Evolutionary conservation across 2,888 invertebrate genomes (phyloP).

Genomic region (Orchesella flavescens): DNA sequence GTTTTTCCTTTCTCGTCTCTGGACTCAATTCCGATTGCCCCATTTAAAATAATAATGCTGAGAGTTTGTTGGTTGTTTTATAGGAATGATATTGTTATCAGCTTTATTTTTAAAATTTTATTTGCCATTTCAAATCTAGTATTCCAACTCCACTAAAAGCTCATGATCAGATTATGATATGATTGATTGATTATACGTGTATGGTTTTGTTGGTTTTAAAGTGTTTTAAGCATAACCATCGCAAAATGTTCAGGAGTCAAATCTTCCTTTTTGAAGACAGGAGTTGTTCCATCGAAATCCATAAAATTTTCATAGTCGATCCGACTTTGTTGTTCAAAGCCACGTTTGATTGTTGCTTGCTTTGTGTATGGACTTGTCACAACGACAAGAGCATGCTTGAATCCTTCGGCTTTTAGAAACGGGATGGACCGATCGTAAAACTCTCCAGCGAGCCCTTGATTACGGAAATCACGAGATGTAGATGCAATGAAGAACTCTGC

Average conservation of each 20-base stretch:
- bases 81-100: no score
- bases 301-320: slow-evolving; percentile 50
- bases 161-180: no score
- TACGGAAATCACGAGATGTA: slow-evolving; percentile 42
- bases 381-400: slow-evolving; percentile 60
- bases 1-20: no score
- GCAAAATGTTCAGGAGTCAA: slow-evolving; percentile 56
- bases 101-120: no score
- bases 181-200: no score
- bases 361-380: slow-evolving; percentile 59
- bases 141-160: no score
- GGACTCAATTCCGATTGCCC: no score
- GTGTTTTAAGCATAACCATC: slow-evolving; percentile 28
- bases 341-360: slow-evolving; percentile 47
- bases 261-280: slow-evolving; percentile 38
- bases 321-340: slow-evolving; percentile 47
- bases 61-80: no score
- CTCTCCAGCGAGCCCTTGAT: slow-evolving; percentile 62
- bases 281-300: slow-evolving; percentile 59
- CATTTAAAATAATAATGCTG: no score
- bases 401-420: slow-evolving; percentile 61
- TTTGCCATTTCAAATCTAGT: no score
- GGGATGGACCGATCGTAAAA: slow-evolving; percentile 56
- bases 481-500: slow-evolving; percentile 62
- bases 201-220: background rate